These are phyloP conservation scores for Oxycera nigricornis DNA, from an alignment of 2,888 invertebrate genomes.

Conservation along the genomic window DNA sequence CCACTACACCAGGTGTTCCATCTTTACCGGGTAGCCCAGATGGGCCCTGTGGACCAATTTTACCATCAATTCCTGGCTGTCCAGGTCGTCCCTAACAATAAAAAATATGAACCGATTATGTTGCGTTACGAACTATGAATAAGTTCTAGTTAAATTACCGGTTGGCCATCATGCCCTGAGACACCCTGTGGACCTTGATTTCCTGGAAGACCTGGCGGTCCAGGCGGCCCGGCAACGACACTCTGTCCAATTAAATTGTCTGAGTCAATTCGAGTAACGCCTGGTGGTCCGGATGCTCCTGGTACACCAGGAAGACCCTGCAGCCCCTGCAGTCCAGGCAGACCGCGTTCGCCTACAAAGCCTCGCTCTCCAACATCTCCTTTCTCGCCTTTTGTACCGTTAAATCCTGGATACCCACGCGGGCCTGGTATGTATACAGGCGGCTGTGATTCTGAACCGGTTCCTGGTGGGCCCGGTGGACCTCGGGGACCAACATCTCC, in stretches of 20 bases:
- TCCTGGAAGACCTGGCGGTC: conserved; percentile 67
- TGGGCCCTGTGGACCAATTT: conserved; percentile 73
- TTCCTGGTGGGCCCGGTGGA: conserved; percentile 66
- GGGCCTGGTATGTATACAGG: conserved; percentile 58
- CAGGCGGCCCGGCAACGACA: conserved; percentile 65
- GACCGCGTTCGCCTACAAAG: conserved; percentile 57
- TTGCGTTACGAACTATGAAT: not conserved
- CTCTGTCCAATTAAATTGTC: conserved; percentile 54
- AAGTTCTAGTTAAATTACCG: conserved; percentile 54
- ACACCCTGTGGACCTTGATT: conserved; percentile 64
- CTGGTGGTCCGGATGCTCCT: conserved; percentile 50
- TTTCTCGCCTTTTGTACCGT: conserved; percentile 52
- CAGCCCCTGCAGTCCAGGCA: not conserved
- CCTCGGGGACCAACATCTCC: conserved; percentile 66
- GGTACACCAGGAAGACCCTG: conserved; percentile 57
- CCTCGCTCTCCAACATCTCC: conserved; percentile 70
- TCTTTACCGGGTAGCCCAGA: conserved; percentile 75
- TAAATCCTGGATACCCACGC: conserved; percentile 52
- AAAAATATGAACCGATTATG: not conserved
- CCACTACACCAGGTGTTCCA: conserved; percentile 68
- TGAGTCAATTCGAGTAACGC: conserved; percentile 50
- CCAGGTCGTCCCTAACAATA: conserved; percentile 58
- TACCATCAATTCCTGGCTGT: conserved; percentile 65
- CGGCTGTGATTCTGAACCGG: conserved; percentile 67
- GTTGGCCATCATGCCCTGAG: conserved; percentile 10